Evolutionary conservation across 2,888 invertebrate species (phyloP).

Genomic region (Lymantria dispar): DNA sequence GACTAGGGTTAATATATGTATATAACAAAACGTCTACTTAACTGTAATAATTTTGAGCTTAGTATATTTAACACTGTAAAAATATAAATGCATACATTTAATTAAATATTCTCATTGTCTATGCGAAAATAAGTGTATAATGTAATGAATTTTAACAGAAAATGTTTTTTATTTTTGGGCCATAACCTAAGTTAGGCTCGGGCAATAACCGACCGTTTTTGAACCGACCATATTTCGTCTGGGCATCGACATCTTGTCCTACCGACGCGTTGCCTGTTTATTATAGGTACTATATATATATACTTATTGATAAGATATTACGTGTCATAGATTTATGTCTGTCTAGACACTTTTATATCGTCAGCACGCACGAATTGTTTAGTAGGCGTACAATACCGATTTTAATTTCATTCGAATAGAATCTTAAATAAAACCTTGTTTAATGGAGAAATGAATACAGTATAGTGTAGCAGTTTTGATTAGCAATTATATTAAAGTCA

Average conservation of each 20-base stretch:
- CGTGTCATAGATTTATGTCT: conserved; percentile 1
- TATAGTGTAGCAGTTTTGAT: too few relatives aligned
- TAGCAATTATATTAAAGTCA: too few relatives aligned
- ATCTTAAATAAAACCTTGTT: too few relatives aligned
- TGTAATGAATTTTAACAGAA: background rate
- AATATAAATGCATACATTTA: background rate
- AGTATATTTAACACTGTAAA: background rate
- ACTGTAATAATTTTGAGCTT: too few relatives aligned
- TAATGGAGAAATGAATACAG: too few relatives aligned
- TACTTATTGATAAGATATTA: background rate
- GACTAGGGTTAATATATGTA: too few relatives aligned
- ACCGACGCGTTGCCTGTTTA: background rate
- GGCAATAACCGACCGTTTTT: conserved; percentile 6
- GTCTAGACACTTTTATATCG: conserved; percentile 1
- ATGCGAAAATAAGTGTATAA: background rate
- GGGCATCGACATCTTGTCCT: conserved; percentile 3
- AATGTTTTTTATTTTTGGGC: background rate
- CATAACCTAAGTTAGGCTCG: conserved; percentile 1
- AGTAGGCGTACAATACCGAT: background rate
- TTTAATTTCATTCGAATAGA: background rate
- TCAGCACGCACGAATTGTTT: conserved; percentile 3
- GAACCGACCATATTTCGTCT: conserved; percentile 5
- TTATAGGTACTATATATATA: background rate
- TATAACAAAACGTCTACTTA: too few relatives aligned
- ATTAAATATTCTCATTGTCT: background rate